Evolutionary conservation across 2,797 vertebrate genomes (phyloP).

Genomic region (Tokudaia muenninki): DNA sequence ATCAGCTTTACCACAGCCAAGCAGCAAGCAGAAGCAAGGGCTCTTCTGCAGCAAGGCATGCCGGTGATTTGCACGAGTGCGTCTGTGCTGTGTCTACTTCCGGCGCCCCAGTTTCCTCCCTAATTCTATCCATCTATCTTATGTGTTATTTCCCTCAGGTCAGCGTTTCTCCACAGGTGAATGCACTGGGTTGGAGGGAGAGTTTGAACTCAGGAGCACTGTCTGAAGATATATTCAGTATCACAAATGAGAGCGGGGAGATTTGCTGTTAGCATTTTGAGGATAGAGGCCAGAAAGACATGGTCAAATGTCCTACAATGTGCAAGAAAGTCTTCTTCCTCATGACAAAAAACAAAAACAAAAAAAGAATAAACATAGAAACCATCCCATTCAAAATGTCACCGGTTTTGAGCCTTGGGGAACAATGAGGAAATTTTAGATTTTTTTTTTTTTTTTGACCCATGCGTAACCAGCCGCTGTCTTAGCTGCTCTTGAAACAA

Average conservation of each 20-base stretch:
- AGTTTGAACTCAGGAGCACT: background rate
- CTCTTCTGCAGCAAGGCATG: background rate
- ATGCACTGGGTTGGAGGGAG: background rate
- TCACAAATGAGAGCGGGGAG: background rate
- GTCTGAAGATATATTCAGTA: background rate
- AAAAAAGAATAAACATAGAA: background rate
- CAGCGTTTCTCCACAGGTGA: background rate
- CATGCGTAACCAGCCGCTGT: background rate
- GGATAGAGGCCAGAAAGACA: background rate
- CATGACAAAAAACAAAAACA: background rate
- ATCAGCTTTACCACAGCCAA: too few species aligned
- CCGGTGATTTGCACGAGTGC: background rate
- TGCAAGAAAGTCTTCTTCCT: background rate
- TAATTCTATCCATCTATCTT: background rate
- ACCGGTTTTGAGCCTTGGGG: background rate
- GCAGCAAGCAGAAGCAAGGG: background rate
- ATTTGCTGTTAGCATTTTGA: background rate
- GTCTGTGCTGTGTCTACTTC: background rate
- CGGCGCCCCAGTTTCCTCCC: background rate
- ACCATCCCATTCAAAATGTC: background rate
- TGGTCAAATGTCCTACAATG: background rate
- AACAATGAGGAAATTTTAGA: background rate
- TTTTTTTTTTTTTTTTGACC: constrained; percentile 51
- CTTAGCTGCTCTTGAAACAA: background rate
- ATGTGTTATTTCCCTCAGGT: background rate